Percentiles rank a stretch among this genome's conserved stretches.
Evolutionary conservation across 2,888 invertebrate species (phyloP).

Genomic region (Lysandra bellargus): DNA sequence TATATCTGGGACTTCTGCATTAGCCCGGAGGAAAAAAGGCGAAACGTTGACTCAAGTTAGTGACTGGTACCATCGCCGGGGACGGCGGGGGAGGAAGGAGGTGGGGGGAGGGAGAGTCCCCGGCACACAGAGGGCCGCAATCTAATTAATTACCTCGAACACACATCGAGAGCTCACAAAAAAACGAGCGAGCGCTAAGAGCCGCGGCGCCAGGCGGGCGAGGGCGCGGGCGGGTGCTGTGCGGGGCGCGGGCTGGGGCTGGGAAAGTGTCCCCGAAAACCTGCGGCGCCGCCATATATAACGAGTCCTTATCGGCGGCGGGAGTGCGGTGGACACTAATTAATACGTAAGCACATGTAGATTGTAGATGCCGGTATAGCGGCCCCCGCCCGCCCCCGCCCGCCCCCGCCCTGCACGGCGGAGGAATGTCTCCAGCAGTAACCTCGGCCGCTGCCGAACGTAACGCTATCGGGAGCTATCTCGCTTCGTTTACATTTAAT

Average conservation of each 20-base stretch:
- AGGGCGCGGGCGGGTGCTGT: conserved; percentile 38
- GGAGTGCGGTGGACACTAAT: conserved; percentile 1
- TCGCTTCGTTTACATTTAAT: not conserved
- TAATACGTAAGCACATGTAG: conserved; percentile 27
- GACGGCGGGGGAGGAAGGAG: not conserved
- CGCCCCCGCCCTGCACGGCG: not conserved
- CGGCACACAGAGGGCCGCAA: conserved; percentile 42
- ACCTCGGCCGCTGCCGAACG: not conserved
- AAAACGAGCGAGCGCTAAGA: conserved; percentile 70
- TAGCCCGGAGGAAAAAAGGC: not conserved
- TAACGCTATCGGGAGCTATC: not conserved
- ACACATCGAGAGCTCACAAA: conserved; percentile 55
- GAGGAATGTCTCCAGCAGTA: not conserved
- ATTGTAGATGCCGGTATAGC: not conserved
- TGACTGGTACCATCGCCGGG: not conserved
- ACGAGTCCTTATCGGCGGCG: conserved; percentile 20
- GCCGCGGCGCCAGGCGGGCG: conserved; percentile 65
- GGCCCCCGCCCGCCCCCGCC: not conserved
- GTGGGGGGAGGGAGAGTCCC: not conserved
- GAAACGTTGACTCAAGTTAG: not conserved
- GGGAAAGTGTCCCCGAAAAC: conserved; percentile 57
- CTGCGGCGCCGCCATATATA: conserved; percentile 24
- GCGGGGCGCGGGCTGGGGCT: conserved; percentile 40
- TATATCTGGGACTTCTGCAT: not conserved
- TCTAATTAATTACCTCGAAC: conserved; percentile 73